Evolutionary conservation across 2,888 invertebrate species (phyloP).

Genomic region (Metopia argyrocephala): DNA sequence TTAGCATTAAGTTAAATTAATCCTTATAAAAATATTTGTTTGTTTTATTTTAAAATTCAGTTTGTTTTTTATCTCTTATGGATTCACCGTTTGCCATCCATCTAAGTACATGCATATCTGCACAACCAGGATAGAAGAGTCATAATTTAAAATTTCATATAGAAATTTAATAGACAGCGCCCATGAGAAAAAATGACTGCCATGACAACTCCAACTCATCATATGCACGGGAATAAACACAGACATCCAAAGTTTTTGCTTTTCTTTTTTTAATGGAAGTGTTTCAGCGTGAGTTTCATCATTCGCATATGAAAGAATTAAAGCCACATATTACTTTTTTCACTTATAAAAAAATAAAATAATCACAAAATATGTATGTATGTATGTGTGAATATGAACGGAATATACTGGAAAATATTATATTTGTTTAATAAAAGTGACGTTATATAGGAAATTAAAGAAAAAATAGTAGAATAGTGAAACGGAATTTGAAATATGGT

Average conservation of each 20-base stretch:
- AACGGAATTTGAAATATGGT: neutral
- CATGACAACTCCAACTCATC: neutral
- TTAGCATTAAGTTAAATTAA: slow-evolving; percentile 49
- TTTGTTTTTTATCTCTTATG: no score
- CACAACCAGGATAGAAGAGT: neutral
- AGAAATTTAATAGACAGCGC: slow-evolving; percentile 32
- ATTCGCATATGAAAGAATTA: slow-evolving; percentile 38
- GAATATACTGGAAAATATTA: slow-evolving; percentile 42
- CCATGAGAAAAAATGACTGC: neutral
- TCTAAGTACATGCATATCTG: neutral
- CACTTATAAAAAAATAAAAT: neutral
- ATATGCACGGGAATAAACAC: no score
- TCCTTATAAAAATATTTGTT: neutral
- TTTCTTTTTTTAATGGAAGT: no score
- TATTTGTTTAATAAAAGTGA: slow-evolving; percentile 40
- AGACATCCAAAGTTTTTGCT: no score
- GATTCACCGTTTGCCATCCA: neutral
- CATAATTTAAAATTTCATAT: slow-evolving; percentile 17
- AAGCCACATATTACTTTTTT: slow-evolving; percentile 29
- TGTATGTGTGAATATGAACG: no score
- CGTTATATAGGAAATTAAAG: slow-evolving; percentile 43
- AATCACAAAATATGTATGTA: slow-evolving; percentile 5
- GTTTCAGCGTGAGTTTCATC: neutral
- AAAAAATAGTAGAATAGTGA: neutral
- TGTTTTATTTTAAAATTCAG: no score